Conservation (phyloP, 2,888 invertebrate genomes). For the Amphipoea lucens region DNA sequence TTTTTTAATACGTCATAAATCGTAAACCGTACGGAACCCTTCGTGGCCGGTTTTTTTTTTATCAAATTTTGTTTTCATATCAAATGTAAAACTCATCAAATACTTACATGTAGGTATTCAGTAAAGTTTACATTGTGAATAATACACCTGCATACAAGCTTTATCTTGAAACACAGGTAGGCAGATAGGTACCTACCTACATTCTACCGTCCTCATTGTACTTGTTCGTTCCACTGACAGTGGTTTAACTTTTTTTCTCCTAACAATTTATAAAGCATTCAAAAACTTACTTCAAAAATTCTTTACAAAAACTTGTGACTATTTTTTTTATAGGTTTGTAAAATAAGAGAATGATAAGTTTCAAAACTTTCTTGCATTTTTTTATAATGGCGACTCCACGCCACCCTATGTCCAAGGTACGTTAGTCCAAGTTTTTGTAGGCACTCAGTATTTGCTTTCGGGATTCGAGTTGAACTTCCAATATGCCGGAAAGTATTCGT, state of each 20-base stretch:
- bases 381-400: constrained; percentile 67
- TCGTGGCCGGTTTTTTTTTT: too few species aligned
- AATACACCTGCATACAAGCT: not conserved
- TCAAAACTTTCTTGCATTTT: not conserved
- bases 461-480: constrained; percentile 85
- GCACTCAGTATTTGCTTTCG: constrained; percentile 88
- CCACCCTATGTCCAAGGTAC: constrained; percentile 71
- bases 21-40: too few species aligned
- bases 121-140: not conserved
- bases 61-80: not conserved
- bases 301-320: not conserved
- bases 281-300: not conserved
- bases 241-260: too few species aligned
- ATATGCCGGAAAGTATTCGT: constrained; percentile 87
- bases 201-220: not conserved
- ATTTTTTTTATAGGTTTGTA: not conserved
- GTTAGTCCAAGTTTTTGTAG: constrained; percentile 86
- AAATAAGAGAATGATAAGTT: too few species aligned
- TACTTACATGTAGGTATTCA: too few species aligned
- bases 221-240: not conserved
- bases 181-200: too few species aligned
- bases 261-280: not conserved
- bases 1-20: too few species aligned
- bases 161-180: not conserved
- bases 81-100: too few species aligned